Evolutionary conservation across 2,797 vertebrate species (phyloP).

Genomic region (Tolypeutes matacus): DNA sequence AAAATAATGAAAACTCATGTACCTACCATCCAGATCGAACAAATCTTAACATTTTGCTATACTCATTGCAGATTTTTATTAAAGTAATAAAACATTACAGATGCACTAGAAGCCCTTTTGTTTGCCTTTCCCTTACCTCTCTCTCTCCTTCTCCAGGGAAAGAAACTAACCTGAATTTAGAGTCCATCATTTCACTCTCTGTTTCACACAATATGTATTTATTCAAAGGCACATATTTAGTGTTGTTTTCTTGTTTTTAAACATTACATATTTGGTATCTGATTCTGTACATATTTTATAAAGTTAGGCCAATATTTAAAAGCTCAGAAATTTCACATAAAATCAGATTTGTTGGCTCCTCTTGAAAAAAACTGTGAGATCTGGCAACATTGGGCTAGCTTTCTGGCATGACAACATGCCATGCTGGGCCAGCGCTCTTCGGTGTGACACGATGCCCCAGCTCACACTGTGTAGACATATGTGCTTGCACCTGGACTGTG

Average conservation of each 20-base stretch:
- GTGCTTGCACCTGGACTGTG: conserved; percentile 64
- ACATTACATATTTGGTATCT: neutral
- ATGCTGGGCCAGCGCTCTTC: conserved; percentile 15
- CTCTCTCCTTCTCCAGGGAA: neutral
- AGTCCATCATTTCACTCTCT: neutral
- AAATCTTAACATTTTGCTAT: conserved; percentile 34
- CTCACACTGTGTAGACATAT: conserved; percentile 77
- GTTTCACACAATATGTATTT: conserved; percentile 49
- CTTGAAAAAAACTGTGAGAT: conserved; percentile 48
- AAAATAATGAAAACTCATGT: conserved; percentile 35
- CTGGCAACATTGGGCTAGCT: conserved; percentile 60
- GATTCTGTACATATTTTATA: conserved; percentile 38
- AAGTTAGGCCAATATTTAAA: conserved; percentile 62
- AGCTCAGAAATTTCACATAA: conserved; percentile 58
- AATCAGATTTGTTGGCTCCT: conserved; percentile 66
- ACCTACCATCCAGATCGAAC: neutral
- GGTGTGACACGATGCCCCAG: neutral
- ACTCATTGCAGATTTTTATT: conserved; percentile 62
- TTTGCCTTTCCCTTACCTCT: neutral
- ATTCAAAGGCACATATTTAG: conserved; percentile 42
- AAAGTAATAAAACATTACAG: conserved; percentile 61
- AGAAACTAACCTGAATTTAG: neutral
- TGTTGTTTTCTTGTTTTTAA: conserved; percentile 62
- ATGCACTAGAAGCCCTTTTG: neutral
- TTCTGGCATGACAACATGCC: neutral